Conservation (phyloP, 1,140 invertebrate species). For the Drosophila grimshawi region DNA sequence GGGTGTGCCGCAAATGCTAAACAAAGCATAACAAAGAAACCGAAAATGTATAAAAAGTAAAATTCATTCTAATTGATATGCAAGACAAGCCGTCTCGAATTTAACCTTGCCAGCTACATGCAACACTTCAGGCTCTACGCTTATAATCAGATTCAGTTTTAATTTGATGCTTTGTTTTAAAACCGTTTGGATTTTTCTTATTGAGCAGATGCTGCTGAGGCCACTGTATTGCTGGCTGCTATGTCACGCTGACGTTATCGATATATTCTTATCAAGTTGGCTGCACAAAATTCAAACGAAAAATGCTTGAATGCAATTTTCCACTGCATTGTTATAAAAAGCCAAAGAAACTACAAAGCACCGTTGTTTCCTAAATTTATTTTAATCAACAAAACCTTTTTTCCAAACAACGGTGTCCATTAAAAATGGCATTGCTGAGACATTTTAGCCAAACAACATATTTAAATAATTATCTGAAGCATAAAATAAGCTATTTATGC, state of each 20-base stretch:
- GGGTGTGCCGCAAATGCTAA: slow-evolving; percentile 30
- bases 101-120: slow-evolving; percentile 18
- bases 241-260: slow-evolving; percentile 29
- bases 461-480: background rate
- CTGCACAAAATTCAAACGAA: background rate
- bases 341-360: too few relatives aligned
- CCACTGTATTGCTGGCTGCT: slow-evolving; percentile 23
- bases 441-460: too few relatives aligned
- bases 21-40: slow-evolving; percentile 36
- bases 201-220: slow-evolving; percentile 11
- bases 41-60: slow-evolving; percentile 2
- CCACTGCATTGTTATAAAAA: too few relatives aligned
- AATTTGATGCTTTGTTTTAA: slow-evolving; percentile 17
- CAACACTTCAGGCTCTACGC: slow-evolving; percentile 3
- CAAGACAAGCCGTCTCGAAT: background rate
- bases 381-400: too few relatives aligned
- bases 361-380: too few relatives aligned
- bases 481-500: background rate
- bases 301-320: background rate
- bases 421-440: too few relatives aligned
- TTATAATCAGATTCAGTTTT: background rate
- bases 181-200: slow-evolving; percentile 22
- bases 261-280: slow-evolving; percentile 9
- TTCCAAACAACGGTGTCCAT: too few relatives aligned
- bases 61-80: slow-evolving; percentile 25